Evolutionary conservation across 2,888 invertebrate species (phyloP).

Genomic region (Rotaria magnacalcarata): DNA sequence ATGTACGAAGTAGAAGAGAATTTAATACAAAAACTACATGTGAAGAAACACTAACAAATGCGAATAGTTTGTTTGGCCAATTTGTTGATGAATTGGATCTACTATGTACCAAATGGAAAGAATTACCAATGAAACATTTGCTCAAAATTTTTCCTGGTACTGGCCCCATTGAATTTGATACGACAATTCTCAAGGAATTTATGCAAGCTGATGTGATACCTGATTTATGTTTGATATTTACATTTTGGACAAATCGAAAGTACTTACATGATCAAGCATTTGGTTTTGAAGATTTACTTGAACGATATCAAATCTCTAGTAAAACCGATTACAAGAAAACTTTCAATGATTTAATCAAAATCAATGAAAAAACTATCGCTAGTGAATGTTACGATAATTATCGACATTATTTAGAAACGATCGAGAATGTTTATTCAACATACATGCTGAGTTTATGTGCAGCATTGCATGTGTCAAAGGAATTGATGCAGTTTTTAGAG

Average conservation of each 20-base stretch:
- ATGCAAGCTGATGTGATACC: neutral
- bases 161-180: neutral
- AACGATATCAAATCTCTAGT: neutral
- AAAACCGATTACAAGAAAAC: neutral
- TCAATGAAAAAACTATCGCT: neutral
- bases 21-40: neutral
- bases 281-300: neutral
- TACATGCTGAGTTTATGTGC: neutral
- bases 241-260: slow-evolving; percentile 4
- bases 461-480: neutral
- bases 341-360: neutral
- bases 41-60: neutral
- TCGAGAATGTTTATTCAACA: neutral
- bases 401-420: neutral
- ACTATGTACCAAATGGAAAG: neutral
- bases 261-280: neutral
- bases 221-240: neutral
- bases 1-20: neutral
- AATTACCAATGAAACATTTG: neutral
- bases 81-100: neutral
- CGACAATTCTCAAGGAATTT: neutral
- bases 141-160: neutral
- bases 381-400: neutral
- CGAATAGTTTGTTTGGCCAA: neutral
- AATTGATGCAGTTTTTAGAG: neutral